Conservation (phyloP, 2,113 vertebrate species). For the Mastomys coucha region DNA sequence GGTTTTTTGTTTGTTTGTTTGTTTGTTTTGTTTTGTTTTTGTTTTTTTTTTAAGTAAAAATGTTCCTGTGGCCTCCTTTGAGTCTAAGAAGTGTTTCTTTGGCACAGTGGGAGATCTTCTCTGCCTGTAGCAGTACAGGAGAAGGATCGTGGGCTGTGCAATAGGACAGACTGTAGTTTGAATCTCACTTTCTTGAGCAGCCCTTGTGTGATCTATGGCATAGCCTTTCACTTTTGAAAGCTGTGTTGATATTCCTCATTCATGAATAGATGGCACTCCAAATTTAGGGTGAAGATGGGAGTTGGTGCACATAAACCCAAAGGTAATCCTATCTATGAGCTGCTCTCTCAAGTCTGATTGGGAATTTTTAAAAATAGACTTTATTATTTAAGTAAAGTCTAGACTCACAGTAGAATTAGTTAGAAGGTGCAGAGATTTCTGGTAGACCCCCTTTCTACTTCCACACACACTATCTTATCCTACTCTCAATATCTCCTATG, state of each 20-base stretch:
- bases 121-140: background rate
- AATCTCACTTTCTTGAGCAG: background rate
- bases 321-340: accelerated
- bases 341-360: background rate
- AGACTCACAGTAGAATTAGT: background rate
- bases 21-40: background rate
- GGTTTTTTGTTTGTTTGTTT: background rate
- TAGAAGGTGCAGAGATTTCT: background rate
- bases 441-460: too few relatives aligned
- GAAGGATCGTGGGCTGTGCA: background rate
- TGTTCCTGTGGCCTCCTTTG: conserved; percentile 60
- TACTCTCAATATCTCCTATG: background rate
- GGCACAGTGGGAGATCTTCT: conserved; percentile 41
- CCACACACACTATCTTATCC: accelerated
- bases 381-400: background rate
- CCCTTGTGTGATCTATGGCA: background rate
- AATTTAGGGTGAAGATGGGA: background rate
- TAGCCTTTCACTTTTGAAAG: background rate
- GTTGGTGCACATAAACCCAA: accelerated
- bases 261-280: background rate
- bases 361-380: background rate
- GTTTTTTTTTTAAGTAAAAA: conserved; percentile 50
- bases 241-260: background rate
- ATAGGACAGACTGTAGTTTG: background rate
- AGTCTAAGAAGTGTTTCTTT: conserved; percentile 49